Evolutionary conservation across 2,113 vertebrate genomes (phyloP).

Genomic region (Telmatochromis bifrenatus): DNA sequence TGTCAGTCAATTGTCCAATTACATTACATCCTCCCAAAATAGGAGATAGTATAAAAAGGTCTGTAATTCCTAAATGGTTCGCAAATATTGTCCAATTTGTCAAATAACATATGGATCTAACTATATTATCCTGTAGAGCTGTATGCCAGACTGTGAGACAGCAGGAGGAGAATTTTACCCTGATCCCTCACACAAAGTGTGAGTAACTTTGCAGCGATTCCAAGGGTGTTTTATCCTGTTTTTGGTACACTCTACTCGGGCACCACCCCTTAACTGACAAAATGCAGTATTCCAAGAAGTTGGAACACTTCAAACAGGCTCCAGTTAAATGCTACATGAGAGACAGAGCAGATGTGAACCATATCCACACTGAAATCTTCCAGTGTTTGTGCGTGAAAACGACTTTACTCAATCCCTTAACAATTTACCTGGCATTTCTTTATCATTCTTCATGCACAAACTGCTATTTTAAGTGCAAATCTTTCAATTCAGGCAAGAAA

Average conservation of each 20-base stretch:
- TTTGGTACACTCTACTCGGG: not conserved
- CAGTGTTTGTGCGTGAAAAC: not conserved
- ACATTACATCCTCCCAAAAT: not conserved
- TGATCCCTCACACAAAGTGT: not conserved
- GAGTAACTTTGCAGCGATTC: not conserved
- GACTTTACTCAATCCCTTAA: not conserved
- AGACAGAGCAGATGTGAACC: not conserved
- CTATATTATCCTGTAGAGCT: not conserved
- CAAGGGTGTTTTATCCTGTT: not conserved
- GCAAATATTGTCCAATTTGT: not conserved
- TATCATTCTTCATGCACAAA: accelerated
- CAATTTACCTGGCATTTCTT: accelerated
- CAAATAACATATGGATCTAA: not conserved
- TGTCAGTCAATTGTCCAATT: not conserved
- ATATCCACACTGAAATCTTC: not conserved
- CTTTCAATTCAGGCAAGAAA: not conserved
- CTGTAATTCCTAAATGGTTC: not conserved
- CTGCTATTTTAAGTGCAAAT: not conserved
- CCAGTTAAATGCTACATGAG: not conserved
- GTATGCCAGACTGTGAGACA: not conserved
- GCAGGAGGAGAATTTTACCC: not conserved
- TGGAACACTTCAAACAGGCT: not conserved
- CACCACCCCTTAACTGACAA: not conserved
- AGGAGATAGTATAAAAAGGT: accelerated
- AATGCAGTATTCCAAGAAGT: not conserved